Conservation (phyloP, 2,113 vertebrate genomes). For the Nicator chloris region DNA sequence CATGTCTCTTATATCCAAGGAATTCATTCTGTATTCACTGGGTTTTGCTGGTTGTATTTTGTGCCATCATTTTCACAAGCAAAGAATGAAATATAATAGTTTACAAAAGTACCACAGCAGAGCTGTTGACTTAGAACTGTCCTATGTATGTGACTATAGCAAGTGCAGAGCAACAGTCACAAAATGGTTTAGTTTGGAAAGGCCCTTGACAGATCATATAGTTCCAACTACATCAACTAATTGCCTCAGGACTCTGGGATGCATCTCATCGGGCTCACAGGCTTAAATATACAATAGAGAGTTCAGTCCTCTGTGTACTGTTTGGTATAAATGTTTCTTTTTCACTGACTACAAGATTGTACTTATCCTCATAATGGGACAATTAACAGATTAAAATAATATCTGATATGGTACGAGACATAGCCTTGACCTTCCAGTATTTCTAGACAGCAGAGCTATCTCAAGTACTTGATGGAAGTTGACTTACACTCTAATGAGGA, state of each 20-base stretch:
- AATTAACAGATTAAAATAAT: not conserved
- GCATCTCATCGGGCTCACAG: rapidly evolving
- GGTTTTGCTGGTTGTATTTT: not conserved
- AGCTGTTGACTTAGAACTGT: not conserved
- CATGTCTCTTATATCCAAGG: not conserved
- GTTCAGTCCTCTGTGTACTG: not conserved
- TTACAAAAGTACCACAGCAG: not conserved
- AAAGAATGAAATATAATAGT: not conserved
- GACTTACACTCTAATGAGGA: not conserved
- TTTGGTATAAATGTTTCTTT: not conserved
- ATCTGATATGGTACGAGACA: not conserved
- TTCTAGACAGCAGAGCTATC: not conserved
- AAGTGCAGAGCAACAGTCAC: not conserved
- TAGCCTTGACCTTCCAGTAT: not conserved
- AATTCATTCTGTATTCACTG: not conserved
- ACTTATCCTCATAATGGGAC: not conserved
- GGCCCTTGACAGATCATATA: not conserved
- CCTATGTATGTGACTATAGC: rapidly evolving
- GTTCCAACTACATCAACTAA: not conserved
- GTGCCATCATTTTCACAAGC: not conserved
- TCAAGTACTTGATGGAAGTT: not conserved
- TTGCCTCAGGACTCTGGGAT: not conserved
- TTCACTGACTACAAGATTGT: not conserved
- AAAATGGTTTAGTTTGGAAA: not conserved
- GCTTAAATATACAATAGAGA: not conserved